phyloP scores from a whole-genome alignment of 2,888 invertebrate genomes.

The Drosophila hamatofila region DNA sequence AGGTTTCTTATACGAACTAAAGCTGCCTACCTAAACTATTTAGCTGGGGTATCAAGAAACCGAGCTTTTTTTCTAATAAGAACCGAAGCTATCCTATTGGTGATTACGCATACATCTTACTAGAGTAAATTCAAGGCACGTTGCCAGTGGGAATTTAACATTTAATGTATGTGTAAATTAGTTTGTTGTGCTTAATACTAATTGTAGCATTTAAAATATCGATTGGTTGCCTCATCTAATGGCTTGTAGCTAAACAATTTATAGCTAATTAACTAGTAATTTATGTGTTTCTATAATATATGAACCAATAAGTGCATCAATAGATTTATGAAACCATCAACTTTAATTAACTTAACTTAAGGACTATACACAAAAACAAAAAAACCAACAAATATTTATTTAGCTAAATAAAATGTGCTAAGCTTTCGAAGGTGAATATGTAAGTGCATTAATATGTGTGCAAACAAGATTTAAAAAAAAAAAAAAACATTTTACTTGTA shows the following conservation, averaged over 20 bases:
- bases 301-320: slow-evolving; percentile 34
- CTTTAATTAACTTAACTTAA: slow-evolving; percentile 43
- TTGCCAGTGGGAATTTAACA: slow-evolving; percentile 27
- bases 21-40: not conserved
- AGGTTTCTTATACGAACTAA: slow-evolving; percentile 5
- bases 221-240: slow-evolving; percentile 30
- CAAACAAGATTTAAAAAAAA: not conserved
- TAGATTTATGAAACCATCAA: slow-evolving; percentile 37
- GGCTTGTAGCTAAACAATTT: slow-evolving; percentile 41
- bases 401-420: slow-evolving; percentile 29
- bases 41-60: not conserved
- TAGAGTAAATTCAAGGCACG: slow-evolving; percentile 2
- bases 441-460: not conserved
- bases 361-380: slow-evolving; percentile 21
- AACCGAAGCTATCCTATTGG: not conserved
- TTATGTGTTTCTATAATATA: slow-evolving; percentile 40
- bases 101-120: not conserved
- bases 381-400: slow-evolving; percentile 30
- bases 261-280: slow-evolving; percentile 36
- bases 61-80: not conserved
- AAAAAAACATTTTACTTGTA: not conserved
- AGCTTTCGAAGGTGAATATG: slow-evolving; percentile 18
- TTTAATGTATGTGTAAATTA: slow-evolving; percentile 30
- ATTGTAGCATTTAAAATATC: slow-evolving; percentile 49
- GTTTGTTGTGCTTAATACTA: slow-evolving; percentile 42